A percentile compares a stretch with the other conserved stretches of the same genome.
phyloP scores from a whole-genome alignment of 2,888 invertebrate species.

The Strigamia transsilvanica region DNA sequence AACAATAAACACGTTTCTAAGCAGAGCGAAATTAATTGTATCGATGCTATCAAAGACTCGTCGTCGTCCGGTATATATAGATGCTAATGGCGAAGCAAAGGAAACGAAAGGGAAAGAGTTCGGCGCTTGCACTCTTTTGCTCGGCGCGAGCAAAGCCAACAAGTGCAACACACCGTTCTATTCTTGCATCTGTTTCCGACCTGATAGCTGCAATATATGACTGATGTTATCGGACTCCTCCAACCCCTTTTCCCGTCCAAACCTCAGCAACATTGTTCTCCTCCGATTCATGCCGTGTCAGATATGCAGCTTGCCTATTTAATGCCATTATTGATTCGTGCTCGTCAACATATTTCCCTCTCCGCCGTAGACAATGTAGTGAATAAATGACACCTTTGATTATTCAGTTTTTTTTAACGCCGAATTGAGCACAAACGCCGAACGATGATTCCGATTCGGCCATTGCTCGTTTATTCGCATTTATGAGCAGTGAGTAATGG shows the following conservation, averaged over 20 bases:
- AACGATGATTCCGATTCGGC: too few relatives aligned
- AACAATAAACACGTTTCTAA: too few relatives aligned
- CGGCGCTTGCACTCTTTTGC: background rate
- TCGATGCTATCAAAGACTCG: too few relatives aligned
- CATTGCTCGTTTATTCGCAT: background rate
- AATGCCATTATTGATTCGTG: slow-evolving; percentile 40
- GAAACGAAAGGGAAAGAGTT: background rate
- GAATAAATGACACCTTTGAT: background rate
- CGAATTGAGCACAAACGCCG: background rate
- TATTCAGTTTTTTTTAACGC: background rate
- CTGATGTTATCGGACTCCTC: slow-evolving; percentile 43
- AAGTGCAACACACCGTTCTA: slow-evolving; percentile 11
- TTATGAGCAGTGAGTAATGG: background rate
- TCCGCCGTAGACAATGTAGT: background rate
- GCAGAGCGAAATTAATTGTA: too few relatives aligned
- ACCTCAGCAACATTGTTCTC: slow-evolving; percentile 42
- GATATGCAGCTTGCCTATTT: slow-evolving; percentile 39
- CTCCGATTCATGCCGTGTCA: slow-evolving; percentile 26
- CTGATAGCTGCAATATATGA: slow-evolving; percentile 51
- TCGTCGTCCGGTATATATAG: background rate
- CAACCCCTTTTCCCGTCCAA: slow-evolving; percentile 48
- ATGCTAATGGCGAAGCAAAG: background rate
- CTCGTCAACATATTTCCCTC: slow-evolving; percentile 41
- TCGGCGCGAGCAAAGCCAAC: slow-evolving; percentile 14
- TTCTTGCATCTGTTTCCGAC: slow-evolving; percentile 52